Percentiles rank a stretch among this genome's conserved stretches.
These are phyloP conservation scores for Bolinopsis microptera DNA, from an alignment of 37 sponge, comb jelly and placozoan genomes.

Conservation along the genomic window DNA sequence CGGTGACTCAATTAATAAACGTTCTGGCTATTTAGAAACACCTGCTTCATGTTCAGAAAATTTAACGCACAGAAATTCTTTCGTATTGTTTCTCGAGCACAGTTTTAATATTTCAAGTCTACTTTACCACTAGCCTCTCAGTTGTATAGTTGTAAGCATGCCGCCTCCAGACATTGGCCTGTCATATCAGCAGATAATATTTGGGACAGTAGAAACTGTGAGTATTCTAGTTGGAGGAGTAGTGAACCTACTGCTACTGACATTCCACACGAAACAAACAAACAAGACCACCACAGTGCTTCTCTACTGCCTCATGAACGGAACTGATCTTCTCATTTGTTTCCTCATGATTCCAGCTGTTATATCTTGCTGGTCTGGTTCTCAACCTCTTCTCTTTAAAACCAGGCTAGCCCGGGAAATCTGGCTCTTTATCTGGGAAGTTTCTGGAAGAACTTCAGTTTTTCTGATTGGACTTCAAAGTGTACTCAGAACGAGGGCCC, in stretches of 20 bases:
- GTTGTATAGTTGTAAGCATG: too few species aligned
- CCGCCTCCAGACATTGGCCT: too few species aligned
- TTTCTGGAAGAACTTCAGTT: not conserved
- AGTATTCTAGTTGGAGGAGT: not conserved
- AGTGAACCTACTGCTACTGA: not conserved
- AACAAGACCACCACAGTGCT: not conserved
- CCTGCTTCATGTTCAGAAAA: too few species aligned
- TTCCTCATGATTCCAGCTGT: not conserved
- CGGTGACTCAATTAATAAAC: too few species aligned
- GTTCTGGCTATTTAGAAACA: too few species aligned
- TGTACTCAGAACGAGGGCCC: not conserved
- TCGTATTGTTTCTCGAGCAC: too few species aligned
- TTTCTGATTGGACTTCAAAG: slow-evolving; percentile 4
- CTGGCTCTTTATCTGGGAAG: not conserved
- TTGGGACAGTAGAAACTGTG: not conserved
- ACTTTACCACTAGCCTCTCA: too few species aligned
- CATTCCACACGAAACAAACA: not conserved
- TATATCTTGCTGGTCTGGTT: not conserved
- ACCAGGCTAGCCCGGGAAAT: not conserved
- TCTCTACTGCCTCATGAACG: slow-evolving; percentile 2
- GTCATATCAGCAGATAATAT: too few species aligned
- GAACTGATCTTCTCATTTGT: not conserved
- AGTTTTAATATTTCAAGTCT: too few species aligned
- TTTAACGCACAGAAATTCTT: too few species aligned
- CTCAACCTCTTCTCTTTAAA: not conserved